Base-by-base conservation (phyloP, 2,797 vertebrate genomes). In the Alosa sapidissima region DNA sequence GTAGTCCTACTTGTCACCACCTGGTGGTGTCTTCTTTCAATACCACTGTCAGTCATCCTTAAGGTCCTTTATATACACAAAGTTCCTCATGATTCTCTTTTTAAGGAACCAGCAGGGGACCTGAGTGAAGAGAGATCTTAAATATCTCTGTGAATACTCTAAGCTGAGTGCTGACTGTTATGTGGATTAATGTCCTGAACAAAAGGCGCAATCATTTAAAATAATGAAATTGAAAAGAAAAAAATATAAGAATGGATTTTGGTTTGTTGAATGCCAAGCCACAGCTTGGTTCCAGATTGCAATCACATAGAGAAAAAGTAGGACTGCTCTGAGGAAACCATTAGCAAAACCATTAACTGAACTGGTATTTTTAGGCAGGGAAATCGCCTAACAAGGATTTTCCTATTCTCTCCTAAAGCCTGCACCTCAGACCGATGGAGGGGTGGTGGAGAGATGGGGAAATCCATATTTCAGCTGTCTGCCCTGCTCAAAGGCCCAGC, bases 401-500 rank as follows among this genome's bases (percentile, higher is more conserved):
- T 52, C 36, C 49, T 85, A 52, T 81, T 83, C 45, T 21, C 81
- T 28, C 36, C 72, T 78, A 5, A 78, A 78, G 72, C 21, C 19
- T 78, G 16, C 8, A 45, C 36, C 36, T 19, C 36, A 19, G 41
- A 21, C 16, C 7, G 41, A 78, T 2, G 14, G 60, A 65, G 16
- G 60, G 41, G 1, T 19, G 72, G 19, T 1, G 41, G 52, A 58
- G 28, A 68, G 36, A 13, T 14, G 82, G 49, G 28, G 78, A 62
- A 84, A 54, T 84, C 52, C 81, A 82, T 83, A 82, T 88, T 85
- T 87, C 51, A 78, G 84, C 81, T 84, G 58, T 84, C 81, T 84
- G 78, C 82, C 84, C 68, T 3, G 28, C 68, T 72, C 28, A 36
- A 87, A 82, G 48, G 49, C 78, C 60, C 52, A 55, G 28, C 55